Percentiles rank a stretch among this genome's conserved stretches.
Conservation (phyloP, 2,797 vertebrate species). For the Bradypus variegatus region DNA sequence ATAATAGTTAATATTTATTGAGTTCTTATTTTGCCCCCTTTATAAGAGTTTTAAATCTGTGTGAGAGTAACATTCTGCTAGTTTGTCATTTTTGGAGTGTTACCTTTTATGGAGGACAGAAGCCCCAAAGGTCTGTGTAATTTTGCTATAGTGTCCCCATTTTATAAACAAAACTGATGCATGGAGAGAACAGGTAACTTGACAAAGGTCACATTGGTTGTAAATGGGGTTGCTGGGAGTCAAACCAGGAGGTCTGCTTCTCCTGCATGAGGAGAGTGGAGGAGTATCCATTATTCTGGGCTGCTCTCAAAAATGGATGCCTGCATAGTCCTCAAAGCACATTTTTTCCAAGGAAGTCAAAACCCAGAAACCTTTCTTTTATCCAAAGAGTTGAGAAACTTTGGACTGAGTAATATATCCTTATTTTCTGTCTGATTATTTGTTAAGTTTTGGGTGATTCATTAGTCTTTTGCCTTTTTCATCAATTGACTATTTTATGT, state of each 20-base stretch:
- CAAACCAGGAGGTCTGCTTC: background rate
- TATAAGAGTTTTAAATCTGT: background rate
- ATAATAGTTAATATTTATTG: background rate
- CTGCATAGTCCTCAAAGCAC: background rate
- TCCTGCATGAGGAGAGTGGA: background rate
- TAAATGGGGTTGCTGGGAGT: background rate
- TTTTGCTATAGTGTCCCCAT: background rate
- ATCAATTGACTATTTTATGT: background rate
- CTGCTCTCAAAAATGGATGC: background rate
- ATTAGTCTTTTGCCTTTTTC: background rate
- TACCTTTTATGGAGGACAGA: background rate
- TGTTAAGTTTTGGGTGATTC: background rate
- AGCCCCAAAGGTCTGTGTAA: background rate
- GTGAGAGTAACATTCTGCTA: background rate
- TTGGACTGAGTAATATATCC: background rate
- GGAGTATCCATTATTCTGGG: background rate
- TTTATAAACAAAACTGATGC: background rate
- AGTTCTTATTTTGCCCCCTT: constrained; percentile 8
- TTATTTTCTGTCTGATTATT: background rate
- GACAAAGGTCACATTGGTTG: background rate
- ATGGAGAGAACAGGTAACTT: background rate
- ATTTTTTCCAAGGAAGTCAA: background rate
- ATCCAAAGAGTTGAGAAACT: background rate
- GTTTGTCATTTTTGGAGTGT: background rate
- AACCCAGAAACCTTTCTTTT: background rate